Conservation (phyloP, 1,140 invertebrate genomes). For the Drosophila lowei region DNA sequence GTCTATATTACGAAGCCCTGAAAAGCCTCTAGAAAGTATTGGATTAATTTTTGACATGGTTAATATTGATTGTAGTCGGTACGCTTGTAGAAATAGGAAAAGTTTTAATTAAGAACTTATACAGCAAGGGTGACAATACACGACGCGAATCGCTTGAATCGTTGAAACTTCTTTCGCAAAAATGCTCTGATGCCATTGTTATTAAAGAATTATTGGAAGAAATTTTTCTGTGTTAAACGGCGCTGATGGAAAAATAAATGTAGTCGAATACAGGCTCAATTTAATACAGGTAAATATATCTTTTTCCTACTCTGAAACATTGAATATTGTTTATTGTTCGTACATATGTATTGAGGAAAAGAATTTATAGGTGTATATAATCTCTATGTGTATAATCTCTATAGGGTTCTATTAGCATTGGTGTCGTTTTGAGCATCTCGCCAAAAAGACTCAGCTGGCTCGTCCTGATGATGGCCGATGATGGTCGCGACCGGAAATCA, state of each 20-base stretch:
- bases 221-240: conserved; percentile 93
- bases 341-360: too few species aligned
- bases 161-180: conserved; percentile 87
- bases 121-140: conserved; percentile 92
- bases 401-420: too few species aligned
- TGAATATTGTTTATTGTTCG: too few species aligned
- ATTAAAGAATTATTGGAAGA: conserved; percentile 89
- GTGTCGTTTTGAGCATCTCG: too few species aligned
- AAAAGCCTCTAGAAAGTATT: conserved; percentile 93
- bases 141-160: conserved; percentile 89
- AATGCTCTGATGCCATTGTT: conserved; percentile 88
- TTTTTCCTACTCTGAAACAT: not conserved
- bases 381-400: too few species aligned
- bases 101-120: conserved; percentile 90
- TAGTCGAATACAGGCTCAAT: conserved; percentile 93
- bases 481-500: too few species aligned
- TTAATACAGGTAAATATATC: conserved; percentile 88
- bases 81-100: conserved; percentile 92
- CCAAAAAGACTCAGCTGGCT: too few species aligned
- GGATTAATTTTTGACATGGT: conserved; percentile 89
- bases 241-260: conserved; percentile 95
- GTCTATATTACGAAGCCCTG: conserved; percentile 96
- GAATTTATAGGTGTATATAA: too few species aligned
- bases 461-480: too few species aligned
- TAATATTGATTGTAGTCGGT: conserved; percentile 90